These are phyloP conservation scores for Litoditis marina DNA, from an alignment of 2,888 invertebrate genomes.

Conservation along the genomic window DNA sequence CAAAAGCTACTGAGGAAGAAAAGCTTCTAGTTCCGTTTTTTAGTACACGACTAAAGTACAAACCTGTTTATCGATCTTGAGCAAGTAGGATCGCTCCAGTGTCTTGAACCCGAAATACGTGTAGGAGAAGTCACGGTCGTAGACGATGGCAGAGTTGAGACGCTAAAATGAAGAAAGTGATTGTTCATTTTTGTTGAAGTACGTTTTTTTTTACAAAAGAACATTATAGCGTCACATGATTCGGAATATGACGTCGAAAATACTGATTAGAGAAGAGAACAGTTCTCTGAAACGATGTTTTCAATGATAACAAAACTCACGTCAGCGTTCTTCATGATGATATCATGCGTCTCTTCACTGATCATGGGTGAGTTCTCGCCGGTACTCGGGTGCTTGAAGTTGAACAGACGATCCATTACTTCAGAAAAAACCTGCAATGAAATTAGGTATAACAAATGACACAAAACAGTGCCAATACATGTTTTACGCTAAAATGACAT, in stretches of 20 bases:
- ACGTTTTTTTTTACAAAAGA: too few species aligned
- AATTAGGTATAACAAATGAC: too few species aligned
- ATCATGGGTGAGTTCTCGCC: constrained; percentile 79
- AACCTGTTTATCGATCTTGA: constrained; percentile 81
- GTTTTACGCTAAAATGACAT: too few species aligned
- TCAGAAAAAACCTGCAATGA: constrained; percentile 64
- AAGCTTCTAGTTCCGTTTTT: background rate
- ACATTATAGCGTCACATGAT: too few species aligned
- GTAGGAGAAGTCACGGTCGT: constrained; percentile 92
- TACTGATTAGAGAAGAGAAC: too few species aligned
- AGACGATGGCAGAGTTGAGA: constrained; percentile 89
- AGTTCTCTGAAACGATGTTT: too few species aligned
- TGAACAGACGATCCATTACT: constrained; percentile 82
- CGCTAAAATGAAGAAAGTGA: constrained; percentile 62
- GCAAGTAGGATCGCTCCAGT: constrained; percentile 85
- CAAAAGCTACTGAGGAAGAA: background rate
- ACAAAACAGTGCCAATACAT: background rate
- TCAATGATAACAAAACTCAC: constrained; percentile 58
- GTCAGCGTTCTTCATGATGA: constrained; percentile 83
- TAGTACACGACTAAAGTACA: background rate
- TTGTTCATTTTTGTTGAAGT: too few species aligned
- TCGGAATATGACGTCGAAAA: too few species aligned
- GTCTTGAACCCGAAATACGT: constrained; percentile 99
- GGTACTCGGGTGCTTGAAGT: constrained; percentile 74
- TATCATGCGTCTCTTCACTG: constrained; percentile 76